phyloP scores from a whole-genome alignment of 2,113 vertebrate species.

The Phoenicopterus ruber region DNA sequence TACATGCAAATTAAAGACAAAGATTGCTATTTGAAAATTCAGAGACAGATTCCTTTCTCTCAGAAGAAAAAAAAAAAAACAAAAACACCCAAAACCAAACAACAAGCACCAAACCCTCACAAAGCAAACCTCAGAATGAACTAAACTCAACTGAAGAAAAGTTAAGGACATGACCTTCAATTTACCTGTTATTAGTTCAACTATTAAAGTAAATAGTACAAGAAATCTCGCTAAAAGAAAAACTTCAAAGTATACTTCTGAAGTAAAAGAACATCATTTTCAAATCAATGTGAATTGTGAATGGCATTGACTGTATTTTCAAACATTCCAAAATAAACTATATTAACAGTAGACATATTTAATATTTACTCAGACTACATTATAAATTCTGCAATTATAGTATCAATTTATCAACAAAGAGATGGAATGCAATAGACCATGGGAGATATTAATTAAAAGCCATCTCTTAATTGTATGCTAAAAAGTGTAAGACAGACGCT shows the following conservation, averaged over 20 bases:
- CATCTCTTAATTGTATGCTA: slow-evolving; percentile 20
- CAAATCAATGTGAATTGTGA: neutral
- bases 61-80: neutral
- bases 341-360: neutral
- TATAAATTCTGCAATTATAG: neutral
- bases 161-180: neutral
- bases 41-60: neutral
- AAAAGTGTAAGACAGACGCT: neutral
- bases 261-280: neutral
- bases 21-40: neutral
- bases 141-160: neutral
- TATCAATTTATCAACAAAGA: neutral
- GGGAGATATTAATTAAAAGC: slow-evolving; percentile 13
- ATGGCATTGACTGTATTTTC: neutral
- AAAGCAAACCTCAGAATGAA: neutral
- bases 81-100: no score
- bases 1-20: neutral
- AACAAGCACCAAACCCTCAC: neutral
- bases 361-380: neutral
- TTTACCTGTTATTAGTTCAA: neutral
- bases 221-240: neutral
- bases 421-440: neutral
- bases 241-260: neutral
- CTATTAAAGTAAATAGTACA: neutral
- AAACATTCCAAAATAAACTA: neutral